Percentiles rank a stretch among this genome's conserved stretches.
Conservation (phyloP, 2,797 vertebrate species). For the Enteromius radiatus region DNA sequence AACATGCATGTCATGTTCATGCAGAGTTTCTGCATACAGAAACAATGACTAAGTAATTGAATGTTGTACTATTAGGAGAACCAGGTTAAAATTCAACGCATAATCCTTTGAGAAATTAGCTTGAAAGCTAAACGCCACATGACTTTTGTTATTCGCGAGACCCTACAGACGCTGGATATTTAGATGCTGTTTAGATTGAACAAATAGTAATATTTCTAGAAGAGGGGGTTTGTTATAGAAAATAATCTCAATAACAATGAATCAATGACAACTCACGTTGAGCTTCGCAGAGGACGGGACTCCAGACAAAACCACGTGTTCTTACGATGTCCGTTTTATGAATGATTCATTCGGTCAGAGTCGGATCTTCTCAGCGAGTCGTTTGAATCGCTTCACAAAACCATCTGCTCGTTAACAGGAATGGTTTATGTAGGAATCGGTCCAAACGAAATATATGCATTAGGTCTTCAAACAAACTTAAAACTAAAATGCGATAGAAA, state of each 20-base stretch:
- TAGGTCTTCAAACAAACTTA: too few relatives aligned
- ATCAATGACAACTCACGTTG: slow-evolving; percentile 72
- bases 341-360: slow-evolving; percentile 5
- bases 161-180: not conserved
- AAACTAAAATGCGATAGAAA: not conserved
- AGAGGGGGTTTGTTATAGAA: not conserved
- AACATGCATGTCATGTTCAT: not conserved
- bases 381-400: not conserved
- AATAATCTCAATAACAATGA: slow-evolving; percentile 9
- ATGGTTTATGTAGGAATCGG: not conserved
- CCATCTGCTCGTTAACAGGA: not conserved
- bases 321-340: not conserved
- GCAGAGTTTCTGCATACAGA: not conserved
- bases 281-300: slow-evolving; percentile 71
- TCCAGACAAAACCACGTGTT: slow-evolving; percentile 7
- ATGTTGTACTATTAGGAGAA: not conserved
- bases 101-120: slow-evolving; percentile 20
- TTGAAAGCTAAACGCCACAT: slow-evolving; percentile 23
- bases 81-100: not conserved
- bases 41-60: not conserved
- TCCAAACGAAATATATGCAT: not conserved
- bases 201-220: not conserved
- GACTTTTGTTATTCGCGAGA: not conserved
- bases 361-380: slow-evolving; percentile 4
- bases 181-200: not conserved